Conservation (phyloP, 2,888 invertebrate species). For the Phytoseiulus persimilis region DNA sequence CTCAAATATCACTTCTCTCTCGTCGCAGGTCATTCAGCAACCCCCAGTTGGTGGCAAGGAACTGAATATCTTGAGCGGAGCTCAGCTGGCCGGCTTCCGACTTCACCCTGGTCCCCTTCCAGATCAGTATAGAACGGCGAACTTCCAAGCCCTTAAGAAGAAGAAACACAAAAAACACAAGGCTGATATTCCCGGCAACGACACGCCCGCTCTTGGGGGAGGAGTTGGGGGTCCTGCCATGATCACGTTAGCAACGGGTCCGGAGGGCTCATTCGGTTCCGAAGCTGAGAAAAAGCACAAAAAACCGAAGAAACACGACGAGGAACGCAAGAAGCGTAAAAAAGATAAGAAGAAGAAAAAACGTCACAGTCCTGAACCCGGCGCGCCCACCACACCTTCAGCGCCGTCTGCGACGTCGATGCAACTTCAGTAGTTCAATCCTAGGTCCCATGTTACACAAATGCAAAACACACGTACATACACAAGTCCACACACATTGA, state of each 20-base stretch:
- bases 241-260: constrained; percentile 9
- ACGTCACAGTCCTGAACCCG: constrained; percentile 20
- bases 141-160: constrained; percentile 79
- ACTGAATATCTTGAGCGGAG: constrained; percentile 70
- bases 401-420: neutral
- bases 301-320: constrained; percentile 57
- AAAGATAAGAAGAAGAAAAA: constrained; percentile 92
- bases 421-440: neutral
- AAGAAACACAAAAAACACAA: constrained; percentile 93
- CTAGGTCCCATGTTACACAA: neutral
- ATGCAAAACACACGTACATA: neutral
- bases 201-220: neutral
- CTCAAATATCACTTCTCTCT: neutral
- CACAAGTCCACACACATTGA: neutral
- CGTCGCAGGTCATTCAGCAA: constrained; percentile 67
- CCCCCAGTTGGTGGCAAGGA: constrained; percentile 81
- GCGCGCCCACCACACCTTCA: neutral
- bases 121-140: constrained; percentile 86
- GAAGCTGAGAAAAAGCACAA: constrained; percentile 35
- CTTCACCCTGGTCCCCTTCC: constrained; percentile 90
- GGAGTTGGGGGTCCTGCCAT: neutral
- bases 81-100: constrained; percentile 83
- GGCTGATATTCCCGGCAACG: constrained; percentile 50
- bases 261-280: neutral
- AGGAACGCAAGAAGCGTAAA: constrained; percentile 83